Base-by-base conservation (phyloP, 2,113 vertebrate genomes). In the Psettodes erumei region DNA sequence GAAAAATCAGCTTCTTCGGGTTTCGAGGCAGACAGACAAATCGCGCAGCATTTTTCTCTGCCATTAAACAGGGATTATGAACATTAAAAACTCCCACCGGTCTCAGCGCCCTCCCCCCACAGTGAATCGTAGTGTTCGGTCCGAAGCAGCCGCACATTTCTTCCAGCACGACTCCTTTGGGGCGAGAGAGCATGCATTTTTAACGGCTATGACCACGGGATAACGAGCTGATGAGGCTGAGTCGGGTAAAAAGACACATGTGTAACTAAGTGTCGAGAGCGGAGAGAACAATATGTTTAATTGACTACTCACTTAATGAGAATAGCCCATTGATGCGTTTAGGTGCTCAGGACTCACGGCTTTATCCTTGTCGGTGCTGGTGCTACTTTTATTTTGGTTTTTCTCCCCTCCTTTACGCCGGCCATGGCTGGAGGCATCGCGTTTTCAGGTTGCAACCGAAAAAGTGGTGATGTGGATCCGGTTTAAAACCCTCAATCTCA, bases 41-140 rank as follows among this genome's bases (percentile, higher is more conserved):
- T 55, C 50, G 32, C 48, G 37, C 45, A 40, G 60, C 50, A 58
- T n/a, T 37, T 74, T 33, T 54, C 51, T 64, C 51, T 53, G 30
- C 38, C 33, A 38, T 76, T 84, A 55, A 78, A 68, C 66, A 68
- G 33, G 62, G 71, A 70, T 77, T 70, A 71, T 47, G 33, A 83
- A 71, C 56, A 71, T 67, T n/a, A n/a, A n/a, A n/a, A n/a, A n/a
- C n/a, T 64, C 72, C 58, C 67, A 53, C 9, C 55, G 73, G 66
- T 42, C 48, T 65, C 45, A 59, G 72, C 66, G n/a, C n/a, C n/a
- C n/a, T n/a, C n/a, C n/a, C n/a, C 59, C 56, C 61, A 63, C n/a
- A 58, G 68, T 75, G 66, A 72, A 70, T 79, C 13, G 37, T 27
- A 64, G 51, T 75, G 70, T 70, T 77, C 54, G 55, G 70, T 67